These are phyloP conservation scores for Theretra japonica DNA, from an alignment of 2,888 invertebrate genomes.

Conservation along the genomic window DNA sequence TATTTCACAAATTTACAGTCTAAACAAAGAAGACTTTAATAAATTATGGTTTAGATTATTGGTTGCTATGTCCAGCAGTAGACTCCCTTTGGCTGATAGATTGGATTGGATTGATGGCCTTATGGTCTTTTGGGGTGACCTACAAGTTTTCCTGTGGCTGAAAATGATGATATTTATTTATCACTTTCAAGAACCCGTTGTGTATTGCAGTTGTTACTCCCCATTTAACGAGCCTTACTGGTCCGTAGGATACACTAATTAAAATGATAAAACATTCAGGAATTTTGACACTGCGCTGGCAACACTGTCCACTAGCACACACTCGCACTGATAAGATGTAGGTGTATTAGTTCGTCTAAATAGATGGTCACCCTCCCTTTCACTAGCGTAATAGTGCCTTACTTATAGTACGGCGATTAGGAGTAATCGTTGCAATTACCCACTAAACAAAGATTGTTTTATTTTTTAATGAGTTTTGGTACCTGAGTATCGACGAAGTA, in stretches of 20 bases:
- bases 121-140: no score
- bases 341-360: slow-evolving; percentile 68
- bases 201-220: no score
- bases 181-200: no score
- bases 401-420: slow-evolving; percentile 62
- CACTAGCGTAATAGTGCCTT: slow-evolving; percentile 72
- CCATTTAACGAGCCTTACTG: no score
- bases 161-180: no score
- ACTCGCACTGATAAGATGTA: slow-evolving; percentile 39
- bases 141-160: no score
- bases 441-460: slow-evolving; percentile 45
- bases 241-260: background rate
- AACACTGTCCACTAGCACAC: slow-evolving; percentile 35
- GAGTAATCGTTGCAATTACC: slow-evolving; percentile 36
- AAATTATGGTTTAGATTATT: no score
- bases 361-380: slow-evolving; percentile 82
- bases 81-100: no score
- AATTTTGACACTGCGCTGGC: slow-evolving; percentile 3
- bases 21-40: no score
- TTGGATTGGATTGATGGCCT: no score
- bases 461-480: slow-evolving; percentile 40
- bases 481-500: slow-evolving; percentile 32
- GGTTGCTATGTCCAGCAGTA: no score
- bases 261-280: background rate
- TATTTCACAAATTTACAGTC: no score